Percentiles rank a stretch among this genome's conserved stretches.
These are phyloP conservation scores for Porites lobata DNA, from an alignment of 92 coral and sea anemone species.

Conservation along the genomic window DNA sequence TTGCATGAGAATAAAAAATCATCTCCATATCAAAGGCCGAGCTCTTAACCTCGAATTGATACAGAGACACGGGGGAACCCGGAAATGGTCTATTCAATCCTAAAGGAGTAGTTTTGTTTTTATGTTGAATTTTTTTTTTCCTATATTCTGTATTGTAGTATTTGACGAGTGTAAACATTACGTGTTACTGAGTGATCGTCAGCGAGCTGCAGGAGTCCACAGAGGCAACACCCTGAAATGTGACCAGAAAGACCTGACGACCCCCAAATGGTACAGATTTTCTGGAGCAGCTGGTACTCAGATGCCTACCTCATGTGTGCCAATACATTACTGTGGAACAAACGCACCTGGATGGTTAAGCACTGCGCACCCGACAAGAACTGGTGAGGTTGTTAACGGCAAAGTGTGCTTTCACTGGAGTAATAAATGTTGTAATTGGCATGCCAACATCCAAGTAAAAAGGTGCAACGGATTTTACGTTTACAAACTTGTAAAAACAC, in stretches of 20 bases:
- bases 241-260: conserved; percentile 32
- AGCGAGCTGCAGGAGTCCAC: conserved; percentile 34
- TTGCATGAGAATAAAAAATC: too few species aligned
- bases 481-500: conserved; percentile 55
- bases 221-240: conserved; percentile 41
- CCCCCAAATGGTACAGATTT: conserved; percentile 77
- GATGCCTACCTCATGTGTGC: conserved; percentile 73
- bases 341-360: conserved; percentile 75
- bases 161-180: conserved; percentile 36
- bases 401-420: conserved; percentile 68
- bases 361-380: conserved; percentile 55
- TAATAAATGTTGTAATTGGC: conserved; percentile 50
- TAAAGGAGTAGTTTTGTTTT: too few species aligned
- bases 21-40: too few species aligned
- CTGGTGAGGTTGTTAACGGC: conserved; percentile 47
- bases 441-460: conserved; percentile 55
- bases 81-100: too few species aligned
- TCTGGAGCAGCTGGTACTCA: conserved; percentile 69
- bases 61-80: too few species aligned
- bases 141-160: neutral
- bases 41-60: too few species aligned
- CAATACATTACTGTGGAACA: conserved; percentile 68
- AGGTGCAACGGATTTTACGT: conserved; percentile 63
- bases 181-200: neutral
- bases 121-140: too few species aligned